Conservation (phyloP, 2,888 invertebrate genomes). For the Drosophila quinaria region DNA sequence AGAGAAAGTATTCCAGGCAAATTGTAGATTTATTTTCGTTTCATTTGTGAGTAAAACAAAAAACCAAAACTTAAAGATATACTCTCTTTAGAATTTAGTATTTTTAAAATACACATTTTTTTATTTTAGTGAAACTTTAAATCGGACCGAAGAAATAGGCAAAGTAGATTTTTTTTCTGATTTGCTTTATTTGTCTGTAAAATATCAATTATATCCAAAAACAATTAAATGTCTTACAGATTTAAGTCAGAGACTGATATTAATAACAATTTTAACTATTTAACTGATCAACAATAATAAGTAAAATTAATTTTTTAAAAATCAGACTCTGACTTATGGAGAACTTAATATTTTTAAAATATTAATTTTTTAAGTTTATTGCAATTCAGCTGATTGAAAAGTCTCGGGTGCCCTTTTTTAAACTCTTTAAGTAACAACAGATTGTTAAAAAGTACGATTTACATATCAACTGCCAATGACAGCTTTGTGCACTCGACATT, state of each 20-base stretch:
- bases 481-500: slow-evolving; percentile 41
- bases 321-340: background rate
- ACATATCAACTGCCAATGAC: slow-evolving; percentile 41
- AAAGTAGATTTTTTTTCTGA: too few relatives aligned
- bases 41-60: slow-evolving; percentile 8
- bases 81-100: background rate
- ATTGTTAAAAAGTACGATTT: slow-evolving; percentile 10
- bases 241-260: too few relatives aligned
- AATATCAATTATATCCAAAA: too few relatives aligned
- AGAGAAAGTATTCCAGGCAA: background rate
- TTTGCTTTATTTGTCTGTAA: too few relatives aligned
- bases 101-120: background rate
- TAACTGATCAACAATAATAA: too few relatives aligned
- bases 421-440: slow-evolving; percentile 9
- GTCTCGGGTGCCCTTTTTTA: background rate
- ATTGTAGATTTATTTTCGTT: background rate
- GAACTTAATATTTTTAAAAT: too few relatives aligned
- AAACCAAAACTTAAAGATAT: background rate
- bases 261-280: too few relatives aligned
- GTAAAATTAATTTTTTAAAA: too few relatives aligned
- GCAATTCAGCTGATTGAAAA: background rate
- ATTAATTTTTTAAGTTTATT: too few relatives aligned
- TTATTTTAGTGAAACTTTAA: too few relatives aligned
- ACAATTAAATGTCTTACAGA: too few relatives aligned
- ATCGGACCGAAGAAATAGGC: too few relatives aligned